Conservation (phyloP, 2,113 vertebrate genomes). For the Pogonocichla stellata region DNA sequence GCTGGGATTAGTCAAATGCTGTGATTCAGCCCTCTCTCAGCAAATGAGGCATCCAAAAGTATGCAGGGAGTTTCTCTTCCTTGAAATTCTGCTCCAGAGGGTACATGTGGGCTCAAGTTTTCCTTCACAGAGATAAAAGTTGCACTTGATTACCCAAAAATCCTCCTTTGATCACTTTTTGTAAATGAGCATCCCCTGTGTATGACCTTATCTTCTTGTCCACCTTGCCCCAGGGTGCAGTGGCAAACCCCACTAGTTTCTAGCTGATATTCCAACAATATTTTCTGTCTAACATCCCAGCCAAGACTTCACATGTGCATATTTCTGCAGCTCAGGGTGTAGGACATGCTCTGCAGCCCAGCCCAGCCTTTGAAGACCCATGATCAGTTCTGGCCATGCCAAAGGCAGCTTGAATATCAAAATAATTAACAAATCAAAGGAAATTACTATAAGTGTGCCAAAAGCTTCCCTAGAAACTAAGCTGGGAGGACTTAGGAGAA, state of each 20-base stretch:
- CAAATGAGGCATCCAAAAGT: neutral
- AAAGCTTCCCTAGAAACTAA: neutral
- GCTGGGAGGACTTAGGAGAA: neutral
- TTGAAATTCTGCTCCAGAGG: neutral
- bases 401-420: neutral
- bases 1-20: neutral
- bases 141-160: neutral
- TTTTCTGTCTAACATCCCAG: neutral
- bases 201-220: neutral
- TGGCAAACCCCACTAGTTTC: neutral
- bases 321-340: neutral
- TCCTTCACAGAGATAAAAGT: fast-evolving
- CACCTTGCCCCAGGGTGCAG: neutral
- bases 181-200: neutral
- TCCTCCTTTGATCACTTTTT: neutral
- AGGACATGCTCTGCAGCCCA: neutral
- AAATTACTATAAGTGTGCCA: neutral
- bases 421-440: neutral
- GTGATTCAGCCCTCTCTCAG: neutral
- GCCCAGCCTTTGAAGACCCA: neutral
- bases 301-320: fast-evolving
- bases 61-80: neutral
- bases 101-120: neutral
- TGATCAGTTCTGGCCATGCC: neutral
- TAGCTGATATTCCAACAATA: neutral